Evolutionary conservation across 2,888 invertebrate genomes (phyloP), one percentile per base, ranked within the genome.

Genomic region (Horisme vitalbata): DNA sequence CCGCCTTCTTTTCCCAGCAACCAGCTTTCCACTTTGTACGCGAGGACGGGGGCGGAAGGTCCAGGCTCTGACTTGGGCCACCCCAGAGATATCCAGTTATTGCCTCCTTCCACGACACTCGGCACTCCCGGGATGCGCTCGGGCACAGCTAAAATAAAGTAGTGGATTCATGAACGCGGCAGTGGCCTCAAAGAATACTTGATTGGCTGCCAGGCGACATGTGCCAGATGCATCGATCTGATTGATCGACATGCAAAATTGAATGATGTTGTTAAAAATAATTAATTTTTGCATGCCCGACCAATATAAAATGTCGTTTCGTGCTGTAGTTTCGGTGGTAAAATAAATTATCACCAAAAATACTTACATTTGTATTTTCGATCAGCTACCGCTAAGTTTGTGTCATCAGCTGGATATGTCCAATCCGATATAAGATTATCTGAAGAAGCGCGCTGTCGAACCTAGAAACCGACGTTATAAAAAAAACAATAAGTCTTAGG

Each of bases 11-110:
- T 93, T 1, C 95, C 96, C 21, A 93, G 74, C 21, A 93, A 88
- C 96, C 96, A 96, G 41, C 93, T 92, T 65, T 97, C 97, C 3
- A 97, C 92, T 67, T 93, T 93, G 79, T 96, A 97, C 0, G 96
- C 96, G 15, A 95, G 90, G 1, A 96, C 94, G 0, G 96, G 95
- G 2, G 95, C 95, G 70, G 90, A 60, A 75, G 86, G 93, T 12
- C 90, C 89, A 47, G 91, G 88, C 45, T 92, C 91, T 0, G 96
- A 93, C 74, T 95, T 95, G 20, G 93, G 92, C 97, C 97, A 97
- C n/a, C 93, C 92, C 45, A 97, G 83, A 1, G 96, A 95, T 35
- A 96, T 90, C 94, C 96, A 96, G 73, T 94, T 95, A 68, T 92
- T 93, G 30, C 96, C 96, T n/a, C 94, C 93, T 75, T 96, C 96